Evolutionary conservation across 2,797 vertebrate genomes (phyloP).

Genomic region (Peromyscus melanophrys): DNA sequence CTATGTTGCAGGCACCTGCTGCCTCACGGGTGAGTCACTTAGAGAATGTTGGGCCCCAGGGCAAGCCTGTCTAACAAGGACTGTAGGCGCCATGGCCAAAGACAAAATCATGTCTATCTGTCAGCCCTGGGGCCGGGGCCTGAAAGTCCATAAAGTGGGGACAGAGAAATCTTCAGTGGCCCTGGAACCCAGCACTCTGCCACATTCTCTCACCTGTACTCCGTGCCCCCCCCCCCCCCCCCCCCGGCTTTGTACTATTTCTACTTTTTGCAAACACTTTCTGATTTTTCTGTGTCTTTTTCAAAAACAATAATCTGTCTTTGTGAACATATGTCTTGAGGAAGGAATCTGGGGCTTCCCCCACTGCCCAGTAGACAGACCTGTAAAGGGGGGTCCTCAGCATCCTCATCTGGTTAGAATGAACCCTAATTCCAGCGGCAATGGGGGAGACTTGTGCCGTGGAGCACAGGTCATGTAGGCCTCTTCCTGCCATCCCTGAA

Average conservation of each 20-base stretch:
- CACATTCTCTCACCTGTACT: too few relatives aligned
- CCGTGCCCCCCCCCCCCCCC: too few relatives aligned
- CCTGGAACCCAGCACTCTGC: fast-evolving
- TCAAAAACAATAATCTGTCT: not conserved
- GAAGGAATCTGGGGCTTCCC: not conserved
- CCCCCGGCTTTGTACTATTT: not conserved
- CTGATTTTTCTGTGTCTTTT: not conserved
- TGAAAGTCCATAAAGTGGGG: too few relatives aligned
- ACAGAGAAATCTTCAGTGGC: too few relatives aligned
- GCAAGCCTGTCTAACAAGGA: not conserved
- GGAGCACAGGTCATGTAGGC: not conserved
- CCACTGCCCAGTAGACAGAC: not conserved
- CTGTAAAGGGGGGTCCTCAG: fast-evolving
- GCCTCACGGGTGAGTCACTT: constrained; percentile 34
- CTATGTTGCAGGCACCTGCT: not conserved
- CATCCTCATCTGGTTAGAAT: not conserved
- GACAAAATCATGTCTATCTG: not conserved
- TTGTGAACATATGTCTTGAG: not conserved
- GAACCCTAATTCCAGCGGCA: not conserved
- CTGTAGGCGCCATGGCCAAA: not conserved
- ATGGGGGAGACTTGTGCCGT: fast-evolving
- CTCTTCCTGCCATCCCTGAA: not conserved
- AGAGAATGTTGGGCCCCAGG: not conserved
- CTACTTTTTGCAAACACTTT: not conserved
- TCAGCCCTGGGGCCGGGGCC: not conserved